Percentiles rank a stretch among this genome's conserved stretches.
Evolutionary conservation across 2,797 vertebrate species (phyloP).

Genomic region (Myotis myotis): DNA sequence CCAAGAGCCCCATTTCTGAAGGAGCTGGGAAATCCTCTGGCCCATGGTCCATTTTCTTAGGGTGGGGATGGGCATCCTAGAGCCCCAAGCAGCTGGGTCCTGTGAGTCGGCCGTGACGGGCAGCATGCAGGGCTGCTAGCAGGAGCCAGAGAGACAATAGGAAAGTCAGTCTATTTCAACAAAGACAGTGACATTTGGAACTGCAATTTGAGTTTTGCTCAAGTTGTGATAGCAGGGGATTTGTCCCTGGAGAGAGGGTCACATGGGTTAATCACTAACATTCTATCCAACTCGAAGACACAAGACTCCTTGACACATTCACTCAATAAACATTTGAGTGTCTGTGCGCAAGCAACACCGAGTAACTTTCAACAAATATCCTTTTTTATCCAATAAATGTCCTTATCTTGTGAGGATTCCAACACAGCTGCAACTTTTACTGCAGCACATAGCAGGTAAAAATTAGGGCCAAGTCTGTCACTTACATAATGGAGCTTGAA

Average conservation of each 20-base stretch:
- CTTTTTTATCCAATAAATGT: not conserved
- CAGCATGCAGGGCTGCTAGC: not conserved
- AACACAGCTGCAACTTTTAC: not conserved
- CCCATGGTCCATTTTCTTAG: not conserved
- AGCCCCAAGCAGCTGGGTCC: not conserved
- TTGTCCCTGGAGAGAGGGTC: not conserved
- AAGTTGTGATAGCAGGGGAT: not conserved
- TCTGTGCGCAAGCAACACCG: not conserved
- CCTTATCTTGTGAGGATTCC: not conserved
- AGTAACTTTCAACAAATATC: not conserved
- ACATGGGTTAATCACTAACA: not conserved
- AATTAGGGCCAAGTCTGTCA: not conserved
- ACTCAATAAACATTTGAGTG: not conserved
- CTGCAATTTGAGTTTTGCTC: not conserved
- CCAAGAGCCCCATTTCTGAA: not conserved
- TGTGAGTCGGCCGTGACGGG: no score
- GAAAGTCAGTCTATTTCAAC: not conserved
- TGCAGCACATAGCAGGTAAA: fast-evolving
- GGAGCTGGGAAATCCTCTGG: not conserved
- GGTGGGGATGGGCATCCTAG: not conserved
- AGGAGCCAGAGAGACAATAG: not conserved
- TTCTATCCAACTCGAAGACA: not conserved
- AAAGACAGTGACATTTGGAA: not conserved
- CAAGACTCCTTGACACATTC: not conserved
- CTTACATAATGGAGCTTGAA: slow-evolving; percentile 94